These are phyloP conservation scores for Chaetogeoica ovagalla DNA, from an alignment of 2,888 invertebrate genomes.

Conservation along the genomic window DNA sequence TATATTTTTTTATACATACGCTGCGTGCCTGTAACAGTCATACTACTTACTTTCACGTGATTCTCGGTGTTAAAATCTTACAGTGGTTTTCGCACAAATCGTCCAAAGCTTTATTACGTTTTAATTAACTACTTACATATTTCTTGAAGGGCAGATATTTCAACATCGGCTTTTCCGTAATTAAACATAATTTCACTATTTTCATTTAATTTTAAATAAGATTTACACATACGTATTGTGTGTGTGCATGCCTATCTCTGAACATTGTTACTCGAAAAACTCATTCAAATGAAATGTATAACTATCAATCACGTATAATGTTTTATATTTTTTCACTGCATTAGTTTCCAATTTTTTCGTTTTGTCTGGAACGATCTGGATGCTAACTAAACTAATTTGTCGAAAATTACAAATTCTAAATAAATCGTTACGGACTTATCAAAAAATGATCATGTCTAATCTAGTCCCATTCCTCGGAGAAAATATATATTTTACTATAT, in stretches of 20 bases:
- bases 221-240: background rate
- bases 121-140: background rate
- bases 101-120: background rate
- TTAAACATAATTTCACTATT: background rate
- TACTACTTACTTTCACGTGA: background rate
- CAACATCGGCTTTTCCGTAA: background rate
- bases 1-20: background rate
- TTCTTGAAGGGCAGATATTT: background rate
- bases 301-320: background rate
- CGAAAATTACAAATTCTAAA: too few relatives aligned
- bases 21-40: background rate
- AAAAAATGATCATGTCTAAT: too few relatives aligned
- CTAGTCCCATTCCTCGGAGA: too few relatives aligned
- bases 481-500: too few relatives aligned
- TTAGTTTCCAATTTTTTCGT: too few relatives aligned
- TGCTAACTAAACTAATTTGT: too few relatives aligned
- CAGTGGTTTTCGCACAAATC: background rate
- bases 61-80: background rate
- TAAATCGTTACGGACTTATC: too few relatives aligned
- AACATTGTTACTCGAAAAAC: background rate
- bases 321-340: slow-evolving; percentile 10
- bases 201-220: background rate
- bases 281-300: slow-evolving; percentile 10
- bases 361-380: too few relatives aligned
- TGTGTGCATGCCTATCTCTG: slow-evolving; percentile 1